Evolutionary conservation across 1,140 invertebrate species (phyloP).

Genomic region (Acyrthosiphon pisum): DNA sequence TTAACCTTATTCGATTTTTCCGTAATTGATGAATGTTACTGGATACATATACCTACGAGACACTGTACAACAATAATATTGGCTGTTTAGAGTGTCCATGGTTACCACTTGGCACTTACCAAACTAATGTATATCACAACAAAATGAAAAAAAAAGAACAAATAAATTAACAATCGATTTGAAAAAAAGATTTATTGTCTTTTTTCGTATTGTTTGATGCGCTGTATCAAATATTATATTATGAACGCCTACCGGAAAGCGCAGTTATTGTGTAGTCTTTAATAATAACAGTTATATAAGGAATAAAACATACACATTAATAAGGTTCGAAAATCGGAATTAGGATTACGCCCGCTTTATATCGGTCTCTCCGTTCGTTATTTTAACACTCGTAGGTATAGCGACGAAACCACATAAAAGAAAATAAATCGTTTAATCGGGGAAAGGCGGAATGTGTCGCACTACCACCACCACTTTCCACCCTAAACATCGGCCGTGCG

Average conservation of each 20-base stretch:
- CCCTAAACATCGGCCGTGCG: background rate
- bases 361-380: background rate
- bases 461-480: background rate
- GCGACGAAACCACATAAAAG: background rate
- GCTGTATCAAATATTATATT: too few species aligned
- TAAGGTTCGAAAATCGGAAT: background rate
- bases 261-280: too few species aligned
- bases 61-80: background rate
- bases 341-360: background rate
- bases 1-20: background rate
- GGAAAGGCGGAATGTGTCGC: background rate
- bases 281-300: too few species aligned
- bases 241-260: too few species aligned
- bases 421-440: background rate
- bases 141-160: too few species aligned
- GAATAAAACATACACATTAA: background rate
- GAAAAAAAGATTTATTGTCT: too few species aligned
- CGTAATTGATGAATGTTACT: too few species aligned
- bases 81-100: too few species aligned
- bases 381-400: background rate
- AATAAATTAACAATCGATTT: too few species aligned
- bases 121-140: too few species aligned
- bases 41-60: too few species aligned
- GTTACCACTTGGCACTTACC: background rate
- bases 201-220: too few species aligned